Percentiles rank a stretch among this genome's conserved stretches.
These are phyloP conservation scores for Lepidurus arcticus DNA, from an alignment of 1,140 invertebrate species.

Conservation along the genomic window DNA sequence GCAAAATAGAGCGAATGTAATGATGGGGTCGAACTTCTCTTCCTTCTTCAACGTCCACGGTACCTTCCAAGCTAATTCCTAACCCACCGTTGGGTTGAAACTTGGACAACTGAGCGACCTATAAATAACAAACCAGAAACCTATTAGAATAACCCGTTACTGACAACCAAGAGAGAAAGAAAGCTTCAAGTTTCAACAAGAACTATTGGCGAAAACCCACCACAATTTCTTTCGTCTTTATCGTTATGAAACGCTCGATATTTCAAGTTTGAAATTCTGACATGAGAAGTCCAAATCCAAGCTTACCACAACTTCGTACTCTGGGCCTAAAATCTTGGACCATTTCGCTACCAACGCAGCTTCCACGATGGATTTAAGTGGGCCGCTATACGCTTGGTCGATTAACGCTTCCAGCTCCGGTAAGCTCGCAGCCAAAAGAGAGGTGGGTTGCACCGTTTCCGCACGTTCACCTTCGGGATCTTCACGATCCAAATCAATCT, in stretches of 20 bases:
- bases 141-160: not conserved
- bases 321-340: slow-evolving; percentile 72
- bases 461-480: slow-evolving; percentile 27
- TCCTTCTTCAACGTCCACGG: slow-evolving; percentile 88
- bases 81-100: slow-evolving; percentile 81
- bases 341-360: slow-evolving; percentile 74
- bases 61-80: slow-evolving; percentile 93
- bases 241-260: not conserved
- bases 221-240: not conserved
- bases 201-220: too few species aligned
- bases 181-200: not conserved
- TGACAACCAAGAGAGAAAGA: slow-evolving; percentile 5
- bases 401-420: slow-evolving; percentile 56
- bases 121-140: not conserved
- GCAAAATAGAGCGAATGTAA: slow-evolving; percentile 86
- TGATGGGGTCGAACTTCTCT: slow-evolving; percentile 83
- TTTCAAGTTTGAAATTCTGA: not conserved
- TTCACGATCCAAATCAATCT: slow-evolving; percentile 31
- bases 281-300: not conserved
- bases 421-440: not conserved
- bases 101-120: slow-evolving; percentile 75
- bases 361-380: slow-evolving; percentile 63
- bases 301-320: slow-evolving; percentile 78
- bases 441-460: not conserved
- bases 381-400: slow-evolving; percentile 49